Evolutionary conservation across 2,797 vertebrate genomes (phyloP), one percentile per base, ranked within the genome.

Genomic region (Pteronotus mesoamericanus): DNA sequence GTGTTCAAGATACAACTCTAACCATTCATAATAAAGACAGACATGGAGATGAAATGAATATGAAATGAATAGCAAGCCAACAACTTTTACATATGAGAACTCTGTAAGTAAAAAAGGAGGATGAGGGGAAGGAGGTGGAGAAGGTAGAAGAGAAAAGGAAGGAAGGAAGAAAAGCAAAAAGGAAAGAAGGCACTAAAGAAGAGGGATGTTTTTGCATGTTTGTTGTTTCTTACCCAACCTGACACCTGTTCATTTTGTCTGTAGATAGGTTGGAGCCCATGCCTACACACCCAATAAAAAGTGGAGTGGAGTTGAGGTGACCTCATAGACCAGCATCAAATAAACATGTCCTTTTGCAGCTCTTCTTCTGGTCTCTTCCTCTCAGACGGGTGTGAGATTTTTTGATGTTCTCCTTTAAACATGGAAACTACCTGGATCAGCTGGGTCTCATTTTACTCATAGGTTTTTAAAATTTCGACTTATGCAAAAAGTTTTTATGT

Each of bases 51-150:
- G 8, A 66, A 89, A 53, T 78, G 37, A 61, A 46, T 55, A 2
- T 53, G 93, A 83, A 86, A 26, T 57, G 29, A 88, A 15, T 84
- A 69, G 39, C n/a, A 84, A 71, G n/a, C 24, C 48, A 91, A 84
- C n/a, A 78, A 9, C 21, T 46, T 66, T 72, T 83, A 29, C 87
- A 9, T 89, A 61, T 46, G 61, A 92, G 12, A 89, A 79, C 32
- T 82, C 21, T 66, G 4, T 55, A 82, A 44, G 14, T 74, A 46
- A 89, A 68, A 5, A 18, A 82, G 37, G 9, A 82, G 32, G 12
- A 34, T 19, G 19, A 21, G 6, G 10, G 51, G 29, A 9, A 37
- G 22, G 5, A 21, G 18, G 46, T 10, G 1, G 11, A 39, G 2
- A 11, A 32, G 7, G 32, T 7, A 4, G 1, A 24, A 2, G 4